Conservation (phyloP, 2,797 vertebrate species). For the Phrynocephalus guinanensis region DNA sequence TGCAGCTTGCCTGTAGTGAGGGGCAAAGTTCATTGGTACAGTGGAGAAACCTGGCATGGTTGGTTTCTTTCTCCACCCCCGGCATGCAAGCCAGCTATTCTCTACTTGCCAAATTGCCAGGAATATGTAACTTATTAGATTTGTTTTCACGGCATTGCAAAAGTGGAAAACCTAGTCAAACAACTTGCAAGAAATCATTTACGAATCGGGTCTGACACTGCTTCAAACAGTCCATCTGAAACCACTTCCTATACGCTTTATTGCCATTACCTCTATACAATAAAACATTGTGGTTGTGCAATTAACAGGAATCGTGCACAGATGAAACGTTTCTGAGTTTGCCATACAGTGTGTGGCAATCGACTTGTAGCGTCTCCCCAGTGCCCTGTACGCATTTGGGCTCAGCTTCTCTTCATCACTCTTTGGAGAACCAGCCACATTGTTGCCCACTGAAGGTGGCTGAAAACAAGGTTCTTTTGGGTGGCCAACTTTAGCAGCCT, state of each 20-base stretch:
- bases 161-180: constrained; percentile 35
- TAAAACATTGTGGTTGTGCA: background rate
- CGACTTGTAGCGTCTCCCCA: background rate
- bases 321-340: constrained; percentile 24
- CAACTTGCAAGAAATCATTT: constrained; percentile 38
- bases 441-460: background rate
- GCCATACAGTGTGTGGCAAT: background rate
- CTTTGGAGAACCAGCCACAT: background rate
- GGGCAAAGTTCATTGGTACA: constrained; percentile 69
- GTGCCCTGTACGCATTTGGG: background rate
- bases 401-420: too few species aligned
- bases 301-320: constrained; percentile 9
- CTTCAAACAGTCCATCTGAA: constrained; percentile 15
- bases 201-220: constrained; percentile 27
- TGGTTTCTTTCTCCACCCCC: constrained; percentile 52
- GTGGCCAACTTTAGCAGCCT: background rate
- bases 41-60: constrained; percentile 55
- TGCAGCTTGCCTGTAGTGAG: constrained; percentile 75
- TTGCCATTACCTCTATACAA: constrained; percentile 14
- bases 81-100: constrained; percentile 59
- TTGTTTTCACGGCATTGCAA: constrained; percentile 38
- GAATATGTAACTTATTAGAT: constrained; percentile 64
- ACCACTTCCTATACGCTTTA: background rate
- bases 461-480: background rate
- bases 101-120: constrained; percentile 10